Evolutionary conservation across 2,888 invertebrate genomes (phyloP).

Genomic region (Hedya salicella): DNA sequence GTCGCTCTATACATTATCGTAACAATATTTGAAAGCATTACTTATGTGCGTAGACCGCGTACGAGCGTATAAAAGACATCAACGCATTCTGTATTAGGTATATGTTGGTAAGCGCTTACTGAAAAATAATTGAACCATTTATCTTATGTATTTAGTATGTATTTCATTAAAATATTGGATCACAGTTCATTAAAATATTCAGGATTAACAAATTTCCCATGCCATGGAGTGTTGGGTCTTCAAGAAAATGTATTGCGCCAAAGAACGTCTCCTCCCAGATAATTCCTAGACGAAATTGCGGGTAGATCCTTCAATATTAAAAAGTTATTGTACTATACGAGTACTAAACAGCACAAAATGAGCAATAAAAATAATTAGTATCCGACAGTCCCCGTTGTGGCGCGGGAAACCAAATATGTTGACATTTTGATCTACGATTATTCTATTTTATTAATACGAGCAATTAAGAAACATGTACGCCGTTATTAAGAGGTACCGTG

Average conservation of each 20-base stretch:
- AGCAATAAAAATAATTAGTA: not conserved
- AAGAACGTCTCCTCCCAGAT: too few relatives aligned
- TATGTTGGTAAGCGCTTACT: not conserved
- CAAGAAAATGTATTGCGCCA: too few relatives aligned
- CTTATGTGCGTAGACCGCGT: too few relatives aligned
- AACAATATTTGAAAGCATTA: too few relatives aligned
- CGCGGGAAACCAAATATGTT: not conserved
- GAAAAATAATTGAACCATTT: not conserved
- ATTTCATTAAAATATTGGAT: too few relatives aligned
- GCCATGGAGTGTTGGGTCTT: too few relatives aligned
- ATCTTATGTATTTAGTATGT: not conserved
- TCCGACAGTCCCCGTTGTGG: not conserved
- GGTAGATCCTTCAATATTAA: too few relatives aligned
- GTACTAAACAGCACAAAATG: not conserved
- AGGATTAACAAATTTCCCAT: too few relatives aligned
- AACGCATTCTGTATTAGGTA: slow-evolving; percentile 20
- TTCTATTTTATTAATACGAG: slow-evolving; percentile 15
- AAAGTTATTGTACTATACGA: too few relatives aligned
- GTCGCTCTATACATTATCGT: too few relatives aligned
- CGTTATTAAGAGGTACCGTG: slow-evolving; percentile 8
- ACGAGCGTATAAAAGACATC: slow-evolving; percentile 32
- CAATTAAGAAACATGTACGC: slow-evolving; percentile 15
- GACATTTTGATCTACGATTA: slow-evolving; percentile 16
- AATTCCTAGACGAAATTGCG: too few relatives aligned
- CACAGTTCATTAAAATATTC: too few relatives aligned